These are phyloP conservation scores for Pluvialis apricaria DNA, from an alignment of 2,113 vertebrate species.

Conservation along the genomic window DNA sequence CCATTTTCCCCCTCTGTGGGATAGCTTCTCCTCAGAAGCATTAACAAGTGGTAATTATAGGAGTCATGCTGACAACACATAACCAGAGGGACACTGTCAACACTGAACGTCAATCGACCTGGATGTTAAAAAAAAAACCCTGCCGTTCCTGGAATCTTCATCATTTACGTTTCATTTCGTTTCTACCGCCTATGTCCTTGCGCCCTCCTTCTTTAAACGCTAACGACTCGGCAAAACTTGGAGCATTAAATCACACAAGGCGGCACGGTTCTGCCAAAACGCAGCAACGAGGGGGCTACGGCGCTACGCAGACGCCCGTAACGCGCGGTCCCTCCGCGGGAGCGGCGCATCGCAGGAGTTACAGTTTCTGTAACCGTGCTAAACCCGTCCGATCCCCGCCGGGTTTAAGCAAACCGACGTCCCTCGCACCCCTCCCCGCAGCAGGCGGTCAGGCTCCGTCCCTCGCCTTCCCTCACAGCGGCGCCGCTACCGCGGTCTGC, in stretches of 20 bases:
- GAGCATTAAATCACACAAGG: background rate
- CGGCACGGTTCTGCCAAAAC: background rate
- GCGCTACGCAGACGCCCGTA: background rate
- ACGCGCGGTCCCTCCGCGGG: accelerated
- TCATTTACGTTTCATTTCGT: background rate
- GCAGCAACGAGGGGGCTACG: background rate
- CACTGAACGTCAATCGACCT: background rate
- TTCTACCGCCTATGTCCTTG: background rate
- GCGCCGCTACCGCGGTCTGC: accelerated
- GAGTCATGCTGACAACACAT: background rate
- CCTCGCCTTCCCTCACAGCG: background rate
- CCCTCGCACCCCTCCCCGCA: accelerated
- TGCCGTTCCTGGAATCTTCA: background rate
- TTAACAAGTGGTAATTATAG: background rate
- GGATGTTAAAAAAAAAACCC: background rate
- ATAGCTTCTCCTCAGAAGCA: background rate
- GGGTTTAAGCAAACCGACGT: background rate
- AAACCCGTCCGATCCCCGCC: accelerated
- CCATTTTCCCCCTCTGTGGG: background rate
- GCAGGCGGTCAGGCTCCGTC: background rate
- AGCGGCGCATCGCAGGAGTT: accelerated
- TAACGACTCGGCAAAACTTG: background rate
- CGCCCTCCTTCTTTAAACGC: background rate
- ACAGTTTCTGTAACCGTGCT: background rate
- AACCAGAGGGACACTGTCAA: background rate